These are phyloP conservation scores for Ctenochaetus hawaiiensis DNA, from an alignment of 2,797 vertebrate species.

Conservation along the genomic window DNA sequence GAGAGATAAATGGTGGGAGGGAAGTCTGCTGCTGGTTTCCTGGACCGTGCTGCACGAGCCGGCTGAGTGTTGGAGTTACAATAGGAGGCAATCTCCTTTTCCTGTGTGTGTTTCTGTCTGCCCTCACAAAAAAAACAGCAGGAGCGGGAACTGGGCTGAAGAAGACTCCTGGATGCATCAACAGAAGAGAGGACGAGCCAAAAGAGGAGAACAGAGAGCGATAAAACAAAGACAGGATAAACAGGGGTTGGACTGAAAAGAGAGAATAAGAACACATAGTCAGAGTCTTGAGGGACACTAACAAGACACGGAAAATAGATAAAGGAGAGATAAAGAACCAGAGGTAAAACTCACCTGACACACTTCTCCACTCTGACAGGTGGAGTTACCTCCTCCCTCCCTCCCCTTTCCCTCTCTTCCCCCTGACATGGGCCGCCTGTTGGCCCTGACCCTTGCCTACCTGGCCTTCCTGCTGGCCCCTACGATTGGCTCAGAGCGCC, in stretches of 20 bases:
- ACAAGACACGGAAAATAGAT: slow-evolving; percentile 12
- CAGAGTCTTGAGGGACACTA: slow-evolving; percentile 28
- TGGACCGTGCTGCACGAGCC: slow-evolving; percentile 68
- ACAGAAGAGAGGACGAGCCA: slow-evolving; percentile 42
- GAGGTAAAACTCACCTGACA: slow-evolving; percentile 30
- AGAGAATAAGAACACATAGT: slow-evolving; percentile 20
- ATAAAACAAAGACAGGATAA: slow-evolving; percentile 45
- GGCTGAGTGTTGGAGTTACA: slow-evolving; percentile 64
- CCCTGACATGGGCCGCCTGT: slow-evolving; percentile 76
- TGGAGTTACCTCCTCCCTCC: slow-evolving; percentile 40
- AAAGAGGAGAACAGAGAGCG: slow-evolving; percentile 46
- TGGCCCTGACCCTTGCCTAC: slow-evolving; percentile 66
- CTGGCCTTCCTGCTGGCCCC: slow-evolving; percentile 75
- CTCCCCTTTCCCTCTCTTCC: slow-evolving; percentile 15
- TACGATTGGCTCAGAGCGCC: slow-evolving; percentile 71
- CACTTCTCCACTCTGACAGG: slow-evolving; percentile 44
- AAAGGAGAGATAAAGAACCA: slow-evolving; percentile 8
- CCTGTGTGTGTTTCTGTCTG: slow-evolving; percentile 45
- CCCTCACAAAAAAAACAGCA: slow-evolving; percentile 37
- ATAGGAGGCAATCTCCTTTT: slow-evolving; percentile 74
- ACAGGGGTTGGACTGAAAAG: slow-evolving; percentile 51
- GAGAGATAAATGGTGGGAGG: slow-evolving; percentile 65
- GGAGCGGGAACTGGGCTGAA: slow-evolving; percentile 47
- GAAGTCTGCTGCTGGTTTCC: slow-evolving; percentile 74
- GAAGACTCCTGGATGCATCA: slow-evolving; percentile 62